Evolutionary conservation across 1,140 invertebrate species (phyloP), one percentile per base, ranked within the genome.

Genomic region (Pseudobourletiella spinata): DNA sequence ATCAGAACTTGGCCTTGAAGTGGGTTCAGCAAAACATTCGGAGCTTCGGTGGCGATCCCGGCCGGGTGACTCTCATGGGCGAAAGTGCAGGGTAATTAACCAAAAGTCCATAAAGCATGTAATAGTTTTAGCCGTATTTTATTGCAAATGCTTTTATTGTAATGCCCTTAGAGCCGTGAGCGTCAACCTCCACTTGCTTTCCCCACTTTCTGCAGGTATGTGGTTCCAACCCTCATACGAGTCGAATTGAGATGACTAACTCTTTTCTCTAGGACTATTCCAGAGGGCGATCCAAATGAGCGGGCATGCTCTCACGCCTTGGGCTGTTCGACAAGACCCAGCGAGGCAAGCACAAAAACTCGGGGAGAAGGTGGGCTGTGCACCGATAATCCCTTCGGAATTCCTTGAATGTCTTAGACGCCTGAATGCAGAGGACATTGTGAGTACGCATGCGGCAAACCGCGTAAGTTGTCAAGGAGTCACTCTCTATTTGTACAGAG

Each of bases 291-390:
- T 76, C n/a, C 57, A 72, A 30, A 70, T 73, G 74, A 74, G 76
- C 70, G 79, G 80, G 6, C 76, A 76, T 14, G 78, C 79, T 29
- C 62, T 79, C 4, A 75, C 74, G 66, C 72, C 76, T 22, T 81
- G 79, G 79, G 74, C 78, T 1, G 69, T 77, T 6, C 73, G 78
- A 54, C 70, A 70, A 48, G 72, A 75, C 6, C 6, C 46, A 24
- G 22, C 11, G 6, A 4, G 8, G 16, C 46, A 48, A 18, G 46
- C 46, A 24, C 15, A 48, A 20, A 6, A 20, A 18, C 22, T 48
- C 22, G 8, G 16, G 11, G 22, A 48, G 11, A 16, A 48, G 6
- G 46, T 48, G 11, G 22, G 22, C 22, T 48, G 46, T 48, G 6
- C 32, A 39, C 8, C 32, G 32, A 39, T 39, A 11, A 39, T 39